Evolutionary conservation across 2,113 vertebrate species (phyloP), one percentile per base, ranked within the genome.

Genomic region (Chelonoidis abingdonii): DNA sequence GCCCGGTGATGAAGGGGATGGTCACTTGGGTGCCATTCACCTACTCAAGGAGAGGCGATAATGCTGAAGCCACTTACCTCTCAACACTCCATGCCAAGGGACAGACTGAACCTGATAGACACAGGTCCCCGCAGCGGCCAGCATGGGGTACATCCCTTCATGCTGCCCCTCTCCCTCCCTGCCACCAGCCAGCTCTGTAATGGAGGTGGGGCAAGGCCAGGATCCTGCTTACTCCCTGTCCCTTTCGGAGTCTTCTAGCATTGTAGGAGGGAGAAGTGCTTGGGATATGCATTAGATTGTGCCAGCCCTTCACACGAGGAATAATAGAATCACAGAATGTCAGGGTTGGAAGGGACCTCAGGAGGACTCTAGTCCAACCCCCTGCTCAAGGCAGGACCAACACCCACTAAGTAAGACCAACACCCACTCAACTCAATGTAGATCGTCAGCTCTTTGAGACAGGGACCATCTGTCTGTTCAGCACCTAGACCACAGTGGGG

Each of bases 21-120:
- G 98, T 99, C 59, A 99, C 99, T 0, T 98, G 99, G 10, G 99
- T 99, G 24, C 99, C 99, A 0, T 99, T 99, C 89, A 99, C 99
- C 99, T 99, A 94, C 12, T 0, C 0, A 0, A 0, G 57, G 59
- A 62, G 52, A 41, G 27, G 83, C 93, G 21, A 12, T 0, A 0
- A 27, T 29, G 86, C 6, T 95, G 83, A 85, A 0, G 0, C 52
- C 9, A 16, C 52, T 84, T 49, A 5, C 35, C 52, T 7, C 14
- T 84, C 54, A 2, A 47, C 24, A 47, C 24, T 4, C 12, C 27
- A 17, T 8, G 19, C 35, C 35, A 69, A 41, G 72, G 38, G 72
- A 44, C 72, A 44, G 38, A 78, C 12, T 47, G 75, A 13, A 47
- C 24, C 22, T 8, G 24, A 25, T 3, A 41, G 72, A 10, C 4